Percentiles rank a stretch among this genome's conserved stretches.
phyloP scores from a whole-genome alignment of 2,797 vertebrate species.

The Xiphophorus birchmanni region DNA sequence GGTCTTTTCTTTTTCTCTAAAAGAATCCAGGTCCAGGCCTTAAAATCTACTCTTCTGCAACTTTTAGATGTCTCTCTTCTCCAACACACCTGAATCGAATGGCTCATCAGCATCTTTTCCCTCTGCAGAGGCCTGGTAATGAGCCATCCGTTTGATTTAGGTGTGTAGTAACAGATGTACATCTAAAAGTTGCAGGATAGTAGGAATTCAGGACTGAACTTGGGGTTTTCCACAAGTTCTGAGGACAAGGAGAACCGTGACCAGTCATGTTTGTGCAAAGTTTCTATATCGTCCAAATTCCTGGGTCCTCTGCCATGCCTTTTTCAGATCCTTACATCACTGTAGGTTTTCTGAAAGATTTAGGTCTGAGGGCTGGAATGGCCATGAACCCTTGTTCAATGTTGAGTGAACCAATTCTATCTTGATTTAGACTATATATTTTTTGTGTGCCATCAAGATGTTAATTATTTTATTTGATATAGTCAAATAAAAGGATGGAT shows the following conservation, averaged over 20 bases:
- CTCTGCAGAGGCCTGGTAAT: too few species aligned
- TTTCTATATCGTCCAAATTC: background rate
- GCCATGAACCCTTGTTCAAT: background rate
- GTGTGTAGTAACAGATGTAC: too few species aligned
- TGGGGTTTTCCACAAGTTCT: background rate
- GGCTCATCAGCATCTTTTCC: too few species aligned
- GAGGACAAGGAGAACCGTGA: background rate
- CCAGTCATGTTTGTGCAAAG: background rate
- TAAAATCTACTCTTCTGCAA: too few species aligned
- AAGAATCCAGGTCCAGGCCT: too few species aligned
- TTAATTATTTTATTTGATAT: background rate
- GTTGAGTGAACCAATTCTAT: background rate
- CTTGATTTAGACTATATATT: background rate
- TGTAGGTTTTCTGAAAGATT: background rate
- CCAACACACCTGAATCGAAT: too few species aligned
- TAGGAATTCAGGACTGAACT: too few species aligned
- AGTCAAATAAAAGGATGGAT: background rate
- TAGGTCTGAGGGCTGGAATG: background rate
- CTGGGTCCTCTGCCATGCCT: background rate
- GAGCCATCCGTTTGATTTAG: too few species aligned
- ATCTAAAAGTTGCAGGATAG: too few species aligned
- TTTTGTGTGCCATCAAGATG: background rate
- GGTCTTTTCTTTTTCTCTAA: background rate
- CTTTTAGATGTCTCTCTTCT: too few species aligned
- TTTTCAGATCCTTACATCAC: background rate